These are phyloP conservation scores for Hyperoplus immaculatus DNA, from an alignment of 2,797 vertebrate genomes.

Conservation along the genomic window DNA sequence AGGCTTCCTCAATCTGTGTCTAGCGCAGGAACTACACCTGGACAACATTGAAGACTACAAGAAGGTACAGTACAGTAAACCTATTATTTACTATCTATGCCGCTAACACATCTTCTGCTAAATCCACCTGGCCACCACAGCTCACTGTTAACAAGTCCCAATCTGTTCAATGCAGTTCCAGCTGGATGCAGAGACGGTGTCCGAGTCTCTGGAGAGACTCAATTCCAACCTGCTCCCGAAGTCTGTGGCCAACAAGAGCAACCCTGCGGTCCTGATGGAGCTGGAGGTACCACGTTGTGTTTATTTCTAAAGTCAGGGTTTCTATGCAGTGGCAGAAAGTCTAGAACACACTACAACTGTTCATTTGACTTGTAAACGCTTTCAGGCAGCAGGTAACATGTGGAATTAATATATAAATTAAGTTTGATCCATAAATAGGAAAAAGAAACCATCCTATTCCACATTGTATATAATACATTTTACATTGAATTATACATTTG, in stretches of 20 bases:
- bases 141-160: background rate
- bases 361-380: background rate
- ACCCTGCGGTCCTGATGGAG: conserved; percentile 85
- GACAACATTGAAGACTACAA: conserved; percentile 89
- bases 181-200: conserved; percentile 89
- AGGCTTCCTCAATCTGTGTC: conserved; percentile 92
- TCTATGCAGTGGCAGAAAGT: background rate
- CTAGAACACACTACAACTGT: background rate
- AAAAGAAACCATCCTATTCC: background rate
- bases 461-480: background rate
- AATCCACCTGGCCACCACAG: background rate
- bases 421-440: background rate
- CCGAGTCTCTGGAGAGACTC: conserved; percentile 87
- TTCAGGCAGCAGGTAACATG: background rate
- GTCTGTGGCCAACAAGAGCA: conserved; percentile 80
- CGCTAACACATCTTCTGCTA: too few species aligned
- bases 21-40: conserved; percentile 93
- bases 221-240: conserved; percentile 86
- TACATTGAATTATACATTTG: background rate
- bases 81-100: background rate
- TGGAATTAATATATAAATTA: background rate
- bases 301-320: background rate
- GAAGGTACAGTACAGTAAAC: conserved; percentile 81
- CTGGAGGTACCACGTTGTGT: conserved; percentile 86
- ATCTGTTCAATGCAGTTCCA: conserved; percentile 87